Evolutionary conservation across 2,113 vertebrate species (phyloP).

Genomic region (Otis tarda): DNA sequence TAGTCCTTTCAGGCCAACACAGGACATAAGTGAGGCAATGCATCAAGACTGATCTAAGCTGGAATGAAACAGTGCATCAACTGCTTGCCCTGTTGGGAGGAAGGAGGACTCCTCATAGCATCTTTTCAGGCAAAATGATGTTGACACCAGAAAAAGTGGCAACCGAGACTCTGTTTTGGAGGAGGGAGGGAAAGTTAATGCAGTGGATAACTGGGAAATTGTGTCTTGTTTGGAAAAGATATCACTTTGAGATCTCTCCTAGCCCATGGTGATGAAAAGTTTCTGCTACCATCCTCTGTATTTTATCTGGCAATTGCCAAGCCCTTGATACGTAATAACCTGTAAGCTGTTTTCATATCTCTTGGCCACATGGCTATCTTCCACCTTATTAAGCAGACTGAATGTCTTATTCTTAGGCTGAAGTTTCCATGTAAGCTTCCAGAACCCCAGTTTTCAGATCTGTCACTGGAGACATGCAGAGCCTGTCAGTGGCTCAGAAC

Average conservation of each 20-base stretch:
- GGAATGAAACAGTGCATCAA: neutral
- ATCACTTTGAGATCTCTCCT: neutral
- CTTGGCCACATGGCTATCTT: neutral
- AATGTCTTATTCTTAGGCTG: neutral
- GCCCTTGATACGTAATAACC: neutral
- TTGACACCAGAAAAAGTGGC: neutral
- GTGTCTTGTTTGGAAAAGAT: neutral
- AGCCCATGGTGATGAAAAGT: neutral
- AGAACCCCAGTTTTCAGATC: neutral
- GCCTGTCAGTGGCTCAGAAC: neutral
- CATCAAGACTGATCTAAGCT: neutral
- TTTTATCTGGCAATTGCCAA: neutral
- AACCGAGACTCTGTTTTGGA: neutral
- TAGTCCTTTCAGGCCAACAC: neutral
- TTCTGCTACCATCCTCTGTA: neutral
- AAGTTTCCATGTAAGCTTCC: neutral
- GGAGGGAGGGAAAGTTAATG: neutral
- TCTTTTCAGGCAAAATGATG: neutral
- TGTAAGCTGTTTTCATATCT: neutral
- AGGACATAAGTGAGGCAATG: neutral
- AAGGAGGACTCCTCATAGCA: neutral
- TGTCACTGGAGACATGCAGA: neutral
- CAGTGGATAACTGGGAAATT: neutral
- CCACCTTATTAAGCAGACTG: neutral
- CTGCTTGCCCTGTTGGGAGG: neutral